Base-by-base conservation (phyloP, 1,140 invertebrate species). In the Drosophila ogumai region DNA sequence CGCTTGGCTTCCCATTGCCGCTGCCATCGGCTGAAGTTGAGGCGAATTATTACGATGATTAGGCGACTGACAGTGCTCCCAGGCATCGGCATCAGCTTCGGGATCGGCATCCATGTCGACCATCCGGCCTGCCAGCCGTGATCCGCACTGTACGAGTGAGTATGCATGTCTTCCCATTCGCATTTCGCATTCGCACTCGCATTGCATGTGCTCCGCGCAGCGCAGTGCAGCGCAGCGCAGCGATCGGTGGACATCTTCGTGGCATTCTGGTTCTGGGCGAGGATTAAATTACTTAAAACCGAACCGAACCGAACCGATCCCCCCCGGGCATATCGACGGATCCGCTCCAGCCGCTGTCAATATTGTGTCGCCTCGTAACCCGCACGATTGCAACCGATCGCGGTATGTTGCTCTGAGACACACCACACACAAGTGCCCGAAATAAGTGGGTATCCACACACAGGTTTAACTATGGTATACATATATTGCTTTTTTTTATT, bases 11-110 rank as follows among this genome's bases (percentile, higher is more conserved):
- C 85, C 88, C 81, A 81, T 88, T 88, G 82, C 75, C 67, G 81
- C 75, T 88, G 84, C 80, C 82, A 87, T 79, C 82, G 75, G 80
- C 75, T 90, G 84, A 90, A 87, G 82, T 87, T 87, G 84, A 90
- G 65, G 81, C 84, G 85, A 88, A 88, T 88, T 88, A 88, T 88
- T 85, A 88, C 85, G 81, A 88, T 88, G 84, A 88, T 88, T 88
- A 84, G 81, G 84, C 85, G 84, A 80, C 84, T 88, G 84, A 88
- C 84, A 88, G 73, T 81, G 84, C 85, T 87, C 65, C 85, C 84
- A 87, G 86, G 81, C 81, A 78, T 81, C 82, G 82, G 61, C 73
- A 75, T 47, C 46, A 47, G 46, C 46, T 47, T 90, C 81, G 86
- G 81, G 77, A 78, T 81, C 82, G 82, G 61, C 73, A 78, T 90